Evolutionary conservation across 2,888 invertebrate species (phyloP), one percentile per base, ranked within the genome.

Genomic region (Cylloceria caligata): DNA sequence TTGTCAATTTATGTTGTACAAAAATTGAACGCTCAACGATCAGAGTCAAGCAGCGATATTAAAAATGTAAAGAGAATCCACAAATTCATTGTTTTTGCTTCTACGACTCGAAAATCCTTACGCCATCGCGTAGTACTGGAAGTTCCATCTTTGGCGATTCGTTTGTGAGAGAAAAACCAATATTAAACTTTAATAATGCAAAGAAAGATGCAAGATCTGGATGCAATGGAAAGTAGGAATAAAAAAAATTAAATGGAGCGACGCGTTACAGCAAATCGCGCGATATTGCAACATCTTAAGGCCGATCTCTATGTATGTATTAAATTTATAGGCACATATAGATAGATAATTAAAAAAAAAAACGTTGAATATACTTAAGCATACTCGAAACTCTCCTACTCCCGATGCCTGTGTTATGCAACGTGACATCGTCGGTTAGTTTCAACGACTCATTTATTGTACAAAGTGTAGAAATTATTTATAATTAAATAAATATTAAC

Each of bases 401-500:
- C 16, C 27, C 7, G 49, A 21, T 9, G 34, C 6, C 39, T 60
- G 30, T n/a, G 30, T n/a, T 67, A 7, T 24, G 1, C 1, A 47
- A 39, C 16, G 47, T 71, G 68, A 39, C 68, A 52, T 62, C 47
- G 52, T 27, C 27, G 45, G 34, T 9, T 39, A 21, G 62, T 71
- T 24, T 27, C 19, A 21, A 19, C 60, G 39, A 74, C 47, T 78
- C 57, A 55, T 64, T 78, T 69, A 69, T 65, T 81, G 73, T 81
- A 78, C 81, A 74, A 78, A 81, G 55, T n/a, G n/a, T 81, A 74
- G 78, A 21, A n/a, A 24, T n/a, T 52, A 39, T 47, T 24, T 36
- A 7, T 9, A 42, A 42, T n/a, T n/a, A n/a, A n/a, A n/a, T n/a
- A n/a, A n/a, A n/a, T n/a, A n/a, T n/a, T n/a, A n/a, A n/a, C n/a